Evolutionary conservation across 2,797 vertebrate species (phyloP).

Genomic region (Agapornis canus): DNA sequence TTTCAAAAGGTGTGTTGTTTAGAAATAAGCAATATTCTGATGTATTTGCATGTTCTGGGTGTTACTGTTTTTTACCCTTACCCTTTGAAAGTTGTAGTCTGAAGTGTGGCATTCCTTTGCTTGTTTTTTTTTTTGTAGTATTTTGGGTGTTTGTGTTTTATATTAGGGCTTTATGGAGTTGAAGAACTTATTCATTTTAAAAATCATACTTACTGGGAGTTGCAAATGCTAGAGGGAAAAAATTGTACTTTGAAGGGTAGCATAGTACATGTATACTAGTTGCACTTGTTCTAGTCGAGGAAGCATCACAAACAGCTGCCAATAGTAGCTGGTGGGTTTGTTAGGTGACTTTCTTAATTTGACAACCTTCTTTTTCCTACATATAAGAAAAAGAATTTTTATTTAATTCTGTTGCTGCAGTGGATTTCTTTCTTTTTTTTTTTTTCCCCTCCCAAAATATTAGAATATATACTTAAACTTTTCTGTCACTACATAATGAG

Average conservation of each 20-base stretch:
- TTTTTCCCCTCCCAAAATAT: not conserved
- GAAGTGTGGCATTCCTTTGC: not conserved
- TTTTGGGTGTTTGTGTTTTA: not conserved
- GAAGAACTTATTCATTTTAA: not conserved
- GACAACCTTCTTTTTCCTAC: not conserved
- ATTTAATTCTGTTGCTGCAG: not conserved
- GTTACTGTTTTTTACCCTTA: not conserved
- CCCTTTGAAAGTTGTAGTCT: not conserved
- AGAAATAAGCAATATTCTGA: not conserved
- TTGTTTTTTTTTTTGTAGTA: not conserved
- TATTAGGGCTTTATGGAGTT: not conserved
- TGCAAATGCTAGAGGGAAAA: not conserved
- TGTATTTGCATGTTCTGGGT: not conserved
- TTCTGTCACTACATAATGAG: not conserved
- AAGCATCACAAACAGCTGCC: not conserved
- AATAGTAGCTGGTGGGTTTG: not conserved
- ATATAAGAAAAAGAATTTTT: not conserved
- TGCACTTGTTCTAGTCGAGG: not conserved
- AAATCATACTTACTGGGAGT: not conserved
- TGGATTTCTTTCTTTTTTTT: not conserved
- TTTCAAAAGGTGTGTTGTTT: not conserved
- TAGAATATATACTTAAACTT: not conserved
- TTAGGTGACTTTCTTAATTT: not conserved
- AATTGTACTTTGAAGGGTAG: not conserved
- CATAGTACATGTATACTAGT: accelerated